Percentiles rank a stretch among this genome's conserved stretches.
Conservation (phyloP, 2,888 invertebrate species). For the Mantis religiosa region DNA sequence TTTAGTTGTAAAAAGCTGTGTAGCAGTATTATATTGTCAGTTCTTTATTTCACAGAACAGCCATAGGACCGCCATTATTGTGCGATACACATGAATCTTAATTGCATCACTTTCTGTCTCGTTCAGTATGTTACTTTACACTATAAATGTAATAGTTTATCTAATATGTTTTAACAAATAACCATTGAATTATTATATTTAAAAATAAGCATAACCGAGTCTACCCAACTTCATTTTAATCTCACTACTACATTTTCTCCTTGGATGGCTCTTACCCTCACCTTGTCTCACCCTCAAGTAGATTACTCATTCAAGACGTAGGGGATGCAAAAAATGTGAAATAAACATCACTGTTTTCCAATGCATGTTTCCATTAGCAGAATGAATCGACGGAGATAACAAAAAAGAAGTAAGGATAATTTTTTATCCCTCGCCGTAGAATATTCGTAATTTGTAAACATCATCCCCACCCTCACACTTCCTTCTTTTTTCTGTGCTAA, state of each 20-base stretch:
- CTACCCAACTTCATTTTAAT: not conserved
- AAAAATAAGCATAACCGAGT: no score
- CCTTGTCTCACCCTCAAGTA: not conserved
- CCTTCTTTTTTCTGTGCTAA: not conserved
- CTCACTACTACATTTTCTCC: not conserved
- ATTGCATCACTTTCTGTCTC: no score
- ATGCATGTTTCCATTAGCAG: slow-evolving; percentile 23
- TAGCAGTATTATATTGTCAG: no score
- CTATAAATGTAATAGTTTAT: no score
- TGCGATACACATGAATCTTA: no score
- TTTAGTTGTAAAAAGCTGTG: no score
- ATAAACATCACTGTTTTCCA: not conserved
- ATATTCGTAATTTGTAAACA: slow-evolving; percentile 11
- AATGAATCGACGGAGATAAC: slow-evolving; percentile 25
- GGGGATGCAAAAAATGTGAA: not conserved
- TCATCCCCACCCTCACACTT: not conserved
- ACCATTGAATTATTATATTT: no score
- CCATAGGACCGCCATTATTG: no score
- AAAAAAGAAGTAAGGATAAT: not conserved
- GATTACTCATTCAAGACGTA: not conserved
- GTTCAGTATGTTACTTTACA: no score
- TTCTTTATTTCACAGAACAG: no score
- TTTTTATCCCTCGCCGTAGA: not conserved
- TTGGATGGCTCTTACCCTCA: not conserved
- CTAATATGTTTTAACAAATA: no score